These are phyloP conservation scores for Philhelius pedissequus DNA, from an alignment of 2,888 invertebrate species.

Conservation along the genomic window DNA sequence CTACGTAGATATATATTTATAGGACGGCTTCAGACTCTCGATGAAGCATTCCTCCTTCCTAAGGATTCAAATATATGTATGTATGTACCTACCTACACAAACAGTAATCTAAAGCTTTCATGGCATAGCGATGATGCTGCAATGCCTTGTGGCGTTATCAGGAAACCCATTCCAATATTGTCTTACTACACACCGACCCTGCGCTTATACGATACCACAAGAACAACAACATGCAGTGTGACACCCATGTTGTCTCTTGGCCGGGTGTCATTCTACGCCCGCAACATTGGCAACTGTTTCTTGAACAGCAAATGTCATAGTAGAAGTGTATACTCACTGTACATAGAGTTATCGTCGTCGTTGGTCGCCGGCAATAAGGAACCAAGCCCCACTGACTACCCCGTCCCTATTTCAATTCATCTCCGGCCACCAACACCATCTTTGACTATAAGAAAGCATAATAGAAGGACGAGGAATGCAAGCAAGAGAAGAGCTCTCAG, in stretches of 20 bases:
- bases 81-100: too few species aligned
- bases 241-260: constrained; percentile 59
- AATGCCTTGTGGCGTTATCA: constrained; percentile 51
- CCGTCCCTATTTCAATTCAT: neutral
- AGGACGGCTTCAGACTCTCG: neutral
- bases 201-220: constrained; percentile 29
- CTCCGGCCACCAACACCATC: neutral
- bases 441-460: neutral
- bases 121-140: constrained; percentile 44
- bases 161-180: constrained; percentile 12
- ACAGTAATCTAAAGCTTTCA: constrained; percentile 40
- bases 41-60: constrained; percentile 10
- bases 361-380: constrained; percentile 18
- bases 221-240: constrained; percentile 52
- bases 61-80: constrained; percentile 25
- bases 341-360: constrained; percentile 28
- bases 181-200: neutral
- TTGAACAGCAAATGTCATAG: constrained; percentile 64
- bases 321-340: too few species aligned
- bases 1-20: too few species aligned
- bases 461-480: constrained; percentile 17
- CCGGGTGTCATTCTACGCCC: constrained; percentile 46
- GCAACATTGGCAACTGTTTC: constrained; percentile 63
- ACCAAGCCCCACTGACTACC: constrained; percentile 17
- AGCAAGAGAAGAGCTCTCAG: constrained; percentile 55